Conservation (phyloP, 2,888 invertebrate genomes). For the Meghimatium bilineatum region DNA sequence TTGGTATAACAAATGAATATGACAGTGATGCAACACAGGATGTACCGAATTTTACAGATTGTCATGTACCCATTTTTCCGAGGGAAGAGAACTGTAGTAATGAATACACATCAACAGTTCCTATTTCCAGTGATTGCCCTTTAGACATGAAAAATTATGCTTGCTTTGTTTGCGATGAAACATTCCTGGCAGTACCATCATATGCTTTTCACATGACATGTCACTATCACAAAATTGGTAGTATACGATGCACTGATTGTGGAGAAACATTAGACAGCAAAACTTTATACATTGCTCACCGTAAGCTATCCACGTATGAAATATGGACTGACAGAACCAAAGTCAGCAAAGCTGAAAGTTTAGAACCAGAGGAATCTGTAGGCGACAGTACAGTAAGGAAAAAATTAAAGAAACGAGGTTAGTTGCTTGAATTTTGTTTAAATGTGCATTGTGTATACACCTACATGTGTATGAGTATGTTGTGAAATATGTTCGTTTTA, state of each 20-base stretch:
- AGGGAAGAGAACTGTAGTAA: not conserved
- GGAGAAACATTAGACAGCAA: conserved; percentile 22
- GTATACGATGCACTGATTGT: conserved; percentile 33
- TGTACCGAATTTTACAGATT: not conserved
- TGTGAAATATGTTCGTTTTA: too few species aligned
- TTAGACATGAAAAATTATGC: conserved; percentile 31
- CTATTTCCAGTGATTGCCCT: not conserved
- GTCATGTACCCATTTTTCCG: not conserved
- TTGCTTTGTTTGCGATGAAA: conserved; percentile 45
- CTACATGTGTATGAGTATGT: too few species aligned
- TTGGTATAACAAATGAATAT: not conserved
- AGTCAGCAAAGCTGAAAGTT: not conserved
- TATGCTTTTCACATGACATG: conserved; percentile 34
- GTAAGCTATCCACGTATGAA: conserved; percentile 42
- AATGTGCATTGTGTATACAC: not conserved
- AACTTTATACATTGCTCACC: conserved; percentile 15
- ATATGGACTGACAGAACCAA: conserved; percentile 26
- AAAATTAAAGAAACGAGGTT: conserved; percentile 1
- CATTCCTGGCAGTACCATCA: conserved; percentile 2
- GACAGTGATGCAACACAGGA: conserved; percentile 49
- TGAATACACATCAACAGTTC: not conserved
- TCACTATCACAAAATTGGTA: conserved; percentile 11
- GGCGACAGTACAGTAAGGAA: not conserved
- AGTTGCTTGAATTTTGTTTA: not conserved
- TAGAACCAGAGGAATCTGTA: not conserved